Conservation (phyloP, 30 jellyfish, hydroid and myxozoan species). For the Phacellophora camtschatica region DNA sequence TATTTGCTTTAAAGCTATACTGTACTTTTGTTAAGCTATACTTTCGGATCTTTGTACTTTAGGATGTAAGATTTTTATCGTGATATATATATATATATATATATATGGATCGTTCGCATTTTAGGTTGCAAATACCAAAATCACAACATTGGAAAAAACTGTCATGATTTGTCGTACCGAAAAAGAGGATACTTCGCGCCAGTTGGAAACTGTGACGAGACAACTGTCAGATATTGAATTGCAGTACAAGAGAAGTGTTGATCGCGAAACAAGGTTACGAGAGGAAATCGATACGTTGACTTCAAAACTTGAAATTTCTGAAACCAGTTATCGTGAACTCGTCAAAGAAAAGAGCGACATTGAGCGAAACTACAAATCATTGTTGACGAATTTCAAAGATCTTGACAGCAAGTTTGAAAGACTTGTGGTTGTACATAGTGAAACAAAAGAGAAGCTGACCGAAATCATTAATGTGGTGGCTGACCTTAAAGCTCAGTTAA, state of each 20-base stretch:
- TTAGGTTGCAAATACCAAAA: constrained; percentile 66
- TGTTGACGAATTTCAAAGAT: constrained; percentile 79
- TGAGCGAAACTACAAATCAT: constrained; percentile 74
- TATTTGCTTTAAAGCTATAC: too few species aligned
- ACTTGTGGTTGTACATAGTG: constrained; percentile 51
- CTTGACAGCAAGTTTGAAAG: constrained; percentile 74
- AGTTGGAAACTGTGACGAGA: constrained; percentile 71
- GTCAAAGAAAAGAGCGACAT: constrained; percentile 79
- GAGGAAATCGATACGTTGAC: constrained; percentile 75
- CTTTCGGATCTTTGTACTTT: too few species aligned
- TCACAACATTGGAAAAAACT: constrained; percentile 82
- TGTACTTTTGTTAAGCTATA: too few species aligned
- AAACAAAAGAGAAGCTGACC: constrained; percentile 73
- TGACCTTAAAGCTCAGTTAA: constrained; percentile 75
- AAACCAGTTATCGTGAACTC: constrained; percentile 69
- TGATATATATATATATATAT: too few species aligned
- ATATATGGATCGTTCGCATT: too few species aligned
- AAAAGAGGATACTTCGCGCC: constrained; percentile 72
- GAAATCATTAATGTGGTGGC: constrained; percentile 51
- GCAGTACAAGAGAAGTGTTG: constrained; percentile 82
- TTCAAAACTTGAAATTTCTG: constrained; percentile 55
- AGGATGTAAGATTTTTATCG: too few species aligned
- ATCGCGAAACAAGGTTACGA: constrained; percentile 80
- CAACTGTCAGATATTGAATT: constrained; percentile 76
- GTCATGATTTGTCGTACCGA: constrained; percentile 60